A percentile compares a stretch with the other conserved stretches of the same genome.
Evolutionary conservation across 2,797 vertebrate species (phyloP).

Genomic region (Amblyraja radiata): DNA sequence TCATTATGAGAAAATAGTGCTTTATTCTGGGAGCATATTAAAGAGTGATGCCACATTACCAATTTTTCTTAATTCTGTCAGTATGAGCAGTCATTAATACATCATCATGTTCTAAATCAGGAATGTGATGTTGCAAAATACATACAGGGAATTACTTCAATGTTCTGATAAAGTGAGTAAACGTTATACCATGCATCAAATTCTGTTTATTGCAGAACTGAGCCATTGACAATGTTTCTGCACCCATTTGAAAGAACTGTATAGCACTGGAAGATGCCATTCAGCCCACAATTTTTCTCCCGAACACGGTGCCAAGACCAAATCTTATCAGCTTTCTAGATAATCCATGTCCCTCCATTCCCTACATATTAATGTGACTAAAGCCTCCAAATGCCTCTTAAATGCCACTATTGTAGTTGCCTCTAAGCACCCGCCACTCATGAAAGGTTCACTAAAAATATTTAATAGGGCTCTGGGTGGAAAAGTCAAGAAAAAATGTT

Average conservation of each 20-base stretch:
- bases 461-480: not conserved
- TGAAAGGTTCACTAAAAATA: not conserved
- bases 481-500: not conserved
- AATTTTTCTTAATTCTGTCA: constrained; percentile 7
- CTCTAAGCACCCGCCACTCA: too few relatives aligned
- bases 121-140: constrained; percentile 32
- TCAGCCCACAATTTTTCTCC: too few relatives aligned
- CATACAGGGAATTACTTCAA: not conserved
- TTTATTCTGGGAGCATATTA: constrained; percentile 20
- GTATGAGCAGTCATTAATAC: constrained; percentile 9
- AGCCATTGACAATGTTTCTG: not conserved
- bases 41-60: constrained; percentile 25
- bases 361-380: too few relatives aligned
- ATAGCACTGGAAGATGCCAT: too few relatives aligned
- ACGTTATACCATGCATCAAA: constrained; percentile 9
- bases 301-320: too few relatives aligned
- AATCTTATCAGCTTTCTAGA: too few relatives aligned
- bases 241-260: too few relatives aligned
- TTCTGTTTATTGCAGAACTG: constrained; percentile 26
- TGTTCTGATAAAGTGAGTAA: constrained; percentile 8
- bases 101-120: constrained; percentile 30
- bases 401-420: too few relatives aligned
- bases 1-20: constrained; percentile 8
- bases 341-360: too few relatives aligned
- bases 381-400: too few relatives aligned